Percentiles rank a stretch among this genome's conserved stretches.
These are phyloP conservation scores for Gnatocerus cornutus DNA, from an alignment of 2,888 invertebrate genomes.

Conservation along the genomic window DNA sequence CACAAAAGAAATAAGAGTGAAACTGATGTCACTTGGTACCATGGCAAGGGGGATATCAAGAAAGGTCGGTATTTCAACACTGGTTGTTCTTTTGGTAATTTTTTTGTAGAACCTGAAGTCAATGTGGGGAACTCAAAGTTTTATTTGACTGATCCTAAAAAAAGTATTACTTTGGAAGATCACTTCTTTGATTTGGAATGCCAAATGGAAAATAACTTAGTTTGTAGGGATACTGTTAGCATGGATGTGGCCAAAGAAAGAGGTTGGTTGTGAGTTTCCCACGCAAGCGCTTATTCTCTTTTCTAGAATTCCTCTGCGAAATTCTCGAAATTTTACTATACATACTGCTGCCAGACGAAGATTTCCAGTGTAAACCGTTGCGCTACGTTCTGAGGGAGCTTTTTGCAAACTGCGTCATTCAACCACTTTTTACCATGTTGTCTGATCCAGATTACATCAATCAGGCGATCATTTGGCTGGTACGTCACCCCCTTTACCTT, in stretches of 20 bases:
- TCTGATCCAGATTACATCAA: conserved; percentile 95
- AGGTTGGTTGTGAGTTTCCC: conserved; percentile 65
- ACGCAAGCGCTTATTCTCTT: conserved; percentile 18
- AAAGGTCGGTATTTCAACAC: conserved; percentile 65
- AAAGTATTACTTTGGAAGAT: conserved; percentile 75
- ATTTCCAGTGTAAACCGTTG: conserved; percentile 88
- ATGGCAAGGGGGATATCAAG: conserved; percentile 64
- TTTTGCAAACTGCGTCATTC: conserved; percentile 67
- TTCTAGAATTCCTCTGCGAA: conserved; percentile 85
- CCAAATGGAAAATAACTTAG: conserved; percentile 85
- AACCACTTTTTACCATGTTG: conserved; percentile 80
- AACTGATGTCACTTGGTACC: conserved; percentile 80
- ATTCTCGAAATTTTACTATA: conserved; percentile 88
- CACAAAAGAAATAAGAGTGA: conserved; percentile 84
- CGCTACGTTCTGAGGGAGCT: conserved; percentile 83
- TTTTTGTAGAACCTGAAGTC: conserved; percentile 62
- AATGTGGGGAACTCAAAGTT: conserved; percentile 77
- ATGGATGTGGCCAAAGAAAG: conserved; percentile 79
- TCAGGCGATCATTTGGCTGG: conserved; percentile 90
- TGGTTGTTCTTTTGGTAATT: neutral
- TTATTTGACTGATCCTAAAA: conserved; percentile 72
- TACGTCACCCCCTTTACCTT: conserved; percentile 64
- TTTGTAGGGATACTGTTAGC: conserved; percentile 88
- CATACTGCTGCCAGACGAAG: conserved; percentile 86
- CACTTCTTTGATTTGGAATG: conserved; percentile 93